These are phyloP conservation scores for Cabera pusaria DNA, from an alignment of 2,888 invertebrate species.

Conservation along the genomic window DNA sequence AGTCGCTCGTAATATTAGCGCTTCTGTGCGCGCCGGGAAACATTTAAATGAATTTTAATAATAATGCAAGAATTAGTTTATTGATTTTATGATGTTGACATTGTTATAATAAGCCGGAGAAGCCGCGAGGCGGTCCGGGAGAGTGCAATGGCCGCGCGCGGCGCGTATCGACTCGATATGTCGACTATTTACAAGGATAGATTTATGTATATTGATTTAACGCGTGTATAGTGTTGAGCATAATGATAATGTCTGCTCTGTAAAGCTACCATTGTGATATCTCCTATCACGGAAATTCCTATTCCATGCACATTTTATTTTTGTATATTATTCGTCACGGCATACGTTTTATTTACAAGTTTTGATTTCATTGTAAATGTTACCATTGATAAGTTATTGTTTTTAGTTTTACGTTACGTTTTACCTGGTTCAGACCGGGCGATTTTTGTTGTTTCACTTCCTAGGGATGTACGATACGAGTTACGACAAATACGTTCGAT, in stretches of 20 bases:
- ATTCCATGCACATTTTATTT: constrained; percentile 76
- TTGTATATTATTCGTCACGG: constrained; percentile 69
- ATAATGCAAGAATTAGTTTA: no score
- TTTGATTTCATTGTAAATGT: constrained; percentile 76
- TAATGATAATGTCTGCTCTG: constrained; percentile 54
- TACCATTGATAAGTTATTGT: constrained; percentile 80
- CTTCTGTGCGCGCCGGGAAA: no score
- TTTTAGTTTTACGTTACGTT: no score
- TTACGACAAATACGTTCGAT: no score
- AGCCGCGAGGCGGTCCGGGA: no score
- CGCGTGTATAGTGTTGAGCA: constrained; percentile 60
- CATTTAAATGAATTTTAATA: no score
- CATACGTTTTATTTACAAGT: constrained; percentile 50
- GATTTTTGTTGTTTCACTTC: no score
- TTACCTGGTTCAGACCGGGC: no score
- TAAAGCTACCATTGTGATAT: constrained; percentile 71
- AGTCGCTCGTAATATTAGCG: no score
- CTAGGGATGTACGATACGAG: no score
- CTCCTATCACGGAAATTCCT: constrained; percentile 76
- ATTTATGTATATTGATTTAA: constrained; percentile 64
- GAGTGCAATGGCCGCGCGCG: constrained; percentile 38
- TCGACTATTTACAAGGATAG: constrained; percentile 66
- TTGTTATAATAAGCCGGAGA: no score
- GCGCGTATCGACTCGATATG: constrained; percentile 54
- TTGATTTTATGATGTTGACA: no score